Conservation (phyloP, 2,888 invertebrate species). For the Agrotis ipsilon region DNA sequence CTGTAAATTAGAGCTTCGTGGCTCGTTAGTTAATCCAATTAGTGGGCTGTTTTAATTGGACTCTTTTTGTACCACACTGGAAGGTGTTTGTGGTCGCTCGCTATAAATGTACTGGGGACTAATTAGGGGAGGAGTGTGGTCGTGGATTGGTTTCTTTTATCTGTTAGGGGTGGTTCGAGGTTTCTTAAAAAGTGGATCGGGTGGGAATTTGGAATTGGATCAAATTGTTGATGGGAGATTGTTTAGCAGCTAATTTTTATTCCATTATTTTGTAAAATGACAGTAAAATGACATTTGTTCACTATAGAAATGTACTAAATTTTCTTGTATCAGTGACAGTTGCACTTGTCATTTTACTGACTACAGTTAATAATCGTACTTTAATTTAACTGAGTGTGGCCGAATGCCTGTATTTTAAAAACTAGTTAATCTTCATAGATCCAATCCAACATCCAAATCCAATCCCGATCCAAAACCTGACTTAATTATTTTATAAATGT, state of each 20-base stretch:
- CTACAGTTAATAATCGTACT: too few relatives aligned
- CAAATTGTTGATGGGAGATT: not conserved
- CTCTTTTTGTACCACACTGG: conserved; percentile 59
- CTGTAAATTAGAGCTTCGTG: conserved; percentile 58
- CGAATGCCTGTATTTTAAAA: not conserved
- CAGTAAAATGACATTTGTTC: too few relatives aligned
- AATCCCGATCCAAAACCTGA: too few relatives aligned
- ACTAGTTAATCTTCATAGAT: too few relatives aligned
- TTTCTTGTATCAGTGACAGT: too few relatives aligned
- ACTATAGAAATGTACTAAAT: too few relatives aligned
- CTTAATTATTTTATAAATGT: too few relatives aligned
- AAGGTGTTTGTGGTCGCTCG: conserved; percentile 55
- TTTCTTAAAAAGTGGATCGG: not conserved
- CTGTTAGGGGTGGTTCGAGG: not conserved
- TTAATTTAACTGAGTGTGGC: too few relatives aligned
- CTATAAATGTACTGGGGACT: conserved; percentile 36
- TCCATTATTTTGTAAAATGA: too few relatives aligned
- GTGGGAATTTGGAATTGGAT: not conserved
- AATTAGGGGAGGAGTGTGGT: conserved; percentile 41
- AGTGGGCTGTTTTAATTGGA: conserved; percentile 73
- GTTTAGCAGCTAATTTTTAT: too few relatives aligned
- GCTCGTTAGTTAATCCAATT: conserved; percentile 78
- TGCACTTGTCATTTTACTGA: too few relatives aligned
- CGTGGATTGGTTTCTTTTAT: conserved; percentile 21
- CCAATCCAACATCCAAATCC: too few relatives aligned